Conservation (phyloP, 2,888 invertebrate genomes). For the Electrophaes corylata region DNA sequence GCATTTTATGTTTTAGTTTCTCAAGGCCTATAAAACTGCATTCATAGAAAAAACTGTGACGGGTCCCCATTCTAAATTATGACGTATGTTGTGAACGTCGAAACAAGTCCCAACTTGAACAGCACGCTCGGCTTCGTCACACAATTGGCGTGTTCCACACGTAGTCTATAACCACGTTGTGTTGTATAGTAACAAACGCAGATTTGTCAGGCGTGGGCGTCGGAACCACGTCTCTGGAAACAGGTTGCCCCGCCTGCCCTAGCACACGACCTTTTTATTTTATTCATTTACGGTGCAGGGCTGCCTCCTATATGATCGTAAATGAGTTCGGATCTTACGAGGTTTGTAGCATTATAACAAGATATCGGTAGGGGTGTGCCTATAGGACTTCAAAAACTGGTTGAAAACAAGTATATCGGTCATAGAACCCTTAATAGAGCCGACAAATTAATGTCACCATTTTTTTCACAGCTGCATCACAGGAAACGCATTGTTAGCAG, state of each 20-base stretch:
- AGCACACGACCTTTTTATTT: constrained; percentile 72
- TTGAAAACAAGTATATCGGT: constrained; percentile 22
- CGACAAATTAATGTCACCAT: constrained; percentile 28
- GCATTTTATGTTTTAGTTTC: too few species aligned
- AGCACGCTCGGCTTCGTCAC: constrained; percentile 39
- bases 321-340: constrained; percentile 29
- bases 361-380: constrained; percentile 29
- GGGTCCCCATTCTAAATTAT: too few species aligned
- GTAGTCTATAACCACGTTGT: constrained; percentile 46
- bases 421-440: constrained; percentile 29
- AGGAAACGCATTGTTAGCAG: constrained; percentile 58
- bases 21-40: too few species aligned
- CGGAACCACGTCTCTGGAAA: constrained; percentile 66
- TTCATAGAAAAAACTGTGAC: too few species aligned
- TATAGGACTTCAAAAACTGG: constrained; percentile 23
- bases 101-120: constrained; percentile 73
- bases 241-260: constrained; percentile 75
- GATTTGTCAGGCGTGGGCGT: constrained; percentile 80
- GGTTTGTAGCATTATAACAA: constrained; percentile 27
- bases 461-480: constrained; percentile 54
- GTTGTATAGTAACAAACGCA: constrained; percentile 57
- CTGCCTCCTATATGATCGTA: constrained; percentile 48
- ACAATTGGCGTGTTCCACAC: constrained; percentile 43
- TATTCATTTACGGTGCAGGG: constrained; percentile 66
- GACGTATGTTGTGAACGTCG: constrained; percentile 33